These are phyloP conservation scores for Poecile montanus DNA, from an alignment of 2,797 vertebrate species.

Conservation along the genomic window DNA sequence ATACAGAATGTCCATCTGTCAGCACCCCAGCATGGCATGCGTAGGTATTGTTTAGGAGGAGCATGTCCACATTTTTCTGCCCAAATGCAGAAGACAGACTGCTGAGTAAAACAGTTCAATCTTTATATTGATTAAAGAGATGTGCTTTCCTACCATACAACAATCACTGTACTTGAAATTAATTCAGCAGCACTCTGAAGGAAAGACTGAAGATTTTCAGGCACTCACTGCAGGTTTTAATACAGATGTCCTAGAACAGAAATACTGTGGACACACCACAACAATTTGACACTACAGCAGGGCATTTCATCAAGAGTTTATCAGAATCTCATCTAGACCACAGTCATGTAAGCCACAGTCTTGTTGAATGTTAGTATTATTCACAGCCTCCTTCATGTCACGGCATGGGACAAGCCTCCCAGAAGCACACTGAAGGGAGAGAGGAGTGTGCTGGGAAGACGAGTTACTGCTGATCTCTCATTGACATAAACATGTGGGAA, in stretches of 20 bases:
- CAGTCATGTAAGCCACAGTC: background rate
- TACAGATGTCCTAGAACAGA: constrained; percentile 36
- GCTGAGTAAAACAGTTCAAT: constrained; percentile 63
- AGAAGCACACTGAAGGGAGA: background rate
- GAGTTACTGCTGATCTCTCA: background rate
- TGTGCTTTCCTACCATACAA: constrained; percentile 20
- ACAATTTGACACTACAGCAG: constrained; percentile 25
- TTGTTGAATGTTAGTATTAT: background rate
- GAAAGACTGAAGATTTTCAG: constrained; percentile 30
- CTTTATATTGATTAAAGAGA: constrained; percentile 58
- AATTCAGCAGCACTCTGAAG: constrained; percentile 49
- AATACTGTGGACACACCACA: constrained; percentile 31
- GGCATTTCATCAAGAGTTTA: constrained; percentile 29
- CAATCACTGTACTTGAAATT: constrained; percentile 61
- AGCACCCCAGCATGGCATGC: constrained; percentile 59
- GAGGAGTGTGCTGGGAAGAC: background rate
- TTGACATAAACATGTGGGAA: background rate
- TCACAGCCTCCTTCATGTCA: background rate
- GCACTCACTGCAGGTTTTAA: constrained; percentile 33
- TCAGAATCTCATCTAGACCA: constrained; percentile 50
- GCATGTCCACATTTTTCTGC: constrained; percentile 56
- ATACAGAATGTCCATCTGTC: constrained; percentile 58
- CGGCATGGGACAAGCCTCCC: background rate
- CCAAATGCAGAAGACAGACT: constrained; percentile 63
- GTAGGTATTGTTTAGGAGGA: constrained; percentile 62